Evolutionary conservation across 35 echinoderm and acorn worm species (phyloP).

Genomic region (Chiridota heheva): DNA sequence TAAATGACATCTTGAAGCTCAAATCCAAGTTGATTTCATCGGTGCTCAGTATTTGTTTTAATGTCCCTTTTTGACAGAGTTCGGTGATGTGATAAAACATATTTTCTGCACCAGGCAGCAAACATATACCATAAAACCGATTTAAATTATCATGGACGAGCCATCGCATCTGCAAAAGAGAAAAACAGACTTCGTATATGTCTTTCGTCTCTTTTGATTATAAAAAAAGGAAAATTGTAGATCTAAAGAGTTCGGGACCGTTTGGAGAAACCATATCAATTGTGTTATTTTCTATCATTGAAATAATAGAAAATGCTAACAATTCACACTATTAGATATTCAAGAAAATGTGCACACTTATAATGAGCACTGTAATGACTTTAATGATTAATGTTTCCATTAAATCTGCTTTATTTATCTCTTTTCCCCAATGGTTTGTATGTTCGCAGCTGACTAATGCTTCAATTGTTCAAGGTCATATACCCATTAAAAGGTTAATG

Average conservation of each 20-base stretch:
- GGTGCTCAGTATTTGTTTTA: conserved; percentile 62
- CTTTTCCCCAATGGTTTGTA: too few relatives aligned
- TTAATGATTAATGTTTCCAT: too few relatives aligned
- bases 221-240: background rate
- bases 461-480: too few relatives aligned
- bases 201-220: background rate
- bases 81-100: conserved; percentile 86
- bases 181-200: background rate
- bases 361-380: too few relatives aligned
- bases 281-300: background rate
- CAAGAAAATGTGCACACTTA: too few relatives aligned
- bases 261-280: background rate
- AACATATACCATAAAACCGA: conserved; percentile 85
- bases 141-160: conserved; percentile 89
- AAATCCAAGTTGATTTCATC: conserved; percentile 92
- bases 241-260: too few relatives aligned
- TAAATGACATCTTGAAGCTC: conserved; percentile 91
- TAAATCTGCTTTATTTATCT: too few relatives aligned
- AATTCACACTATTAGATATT: too few relatives aligned
- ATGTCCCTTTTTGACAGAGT: conserved; percentile 80
- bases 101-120: conserved; percentile 59
- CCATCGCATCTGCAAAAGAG: conserved; percentile 71
- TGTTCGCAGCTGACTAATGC: too few relatives aligned
- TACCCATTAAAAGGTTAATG: too few relatives aligned
- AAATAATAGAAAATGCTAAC: background rate